These are phyloP conservation scores for Microhierax caerulescens DNA, from an alignment of 2,797 vertebrate genomes.

Conservation along the genomic window DNA sequence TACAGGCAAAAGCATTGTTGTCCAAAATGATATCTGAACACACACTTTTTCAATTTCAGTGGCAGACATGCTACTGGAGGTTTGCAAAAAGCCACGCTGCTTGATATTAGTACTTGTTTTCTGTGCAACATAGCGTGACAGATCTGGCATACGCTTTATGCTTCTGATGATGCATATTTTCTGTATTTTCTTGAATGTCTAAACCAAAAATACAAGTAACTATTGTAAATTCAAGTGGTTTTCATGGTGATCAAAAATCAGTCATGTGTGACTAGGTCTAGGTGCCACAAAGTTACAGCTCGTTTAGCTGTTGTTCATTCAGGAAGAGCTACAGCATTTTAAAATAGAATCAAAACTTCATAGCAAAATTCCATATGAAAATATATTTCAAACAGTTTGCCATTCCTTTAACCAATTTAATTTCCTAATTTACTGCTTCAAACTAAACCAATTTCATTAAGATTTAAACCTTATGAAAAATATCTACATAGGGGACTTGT, in stretches of 20 bases:
- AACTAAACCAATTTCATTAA: not conserved
- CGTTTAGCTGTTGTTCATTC: not conserved
- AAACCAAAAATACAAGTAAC: not conserved
- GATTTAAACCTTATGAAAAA: not conserved
- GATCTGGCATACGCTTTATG: not conserved
- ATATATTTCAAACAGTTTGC: not conserved
- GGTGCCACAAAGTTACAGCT: not conserved
- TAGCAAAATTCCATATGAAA: not conserved
- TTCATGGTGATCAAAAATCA: slow-evolving; percentile 30
- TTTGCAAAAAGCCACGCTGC: not conserved
- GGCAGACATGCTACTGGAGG: not conserved
- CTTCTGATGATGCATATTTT: slow-evolving; percentile 10
- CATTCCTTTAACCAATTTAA: not conserved
- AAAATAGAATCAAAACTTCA: not conserved
- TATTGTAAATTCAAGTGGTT: not conserved
- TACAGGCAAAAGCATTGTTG: slow-evolving; percentile 5
- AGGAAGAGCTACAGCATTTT: not conserved
- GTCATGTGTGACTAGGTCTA: not conserved
- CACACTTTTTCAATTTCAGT: slow-evolving; percentile 13
- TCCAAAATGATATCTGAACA: slow-evolving; percentile 5
- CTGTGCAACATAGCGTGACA: not conserved
- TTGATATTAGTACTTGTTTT: slow-evolving; percentile 1
- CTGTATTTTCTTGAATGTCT: not conserved
- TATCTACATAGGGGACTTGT: not conserved
- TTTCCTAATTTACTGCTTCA: not conserved